Conservation (phyloP, 2,888 invertebrate genomes). For the Achlya flavicornis region DNA sequence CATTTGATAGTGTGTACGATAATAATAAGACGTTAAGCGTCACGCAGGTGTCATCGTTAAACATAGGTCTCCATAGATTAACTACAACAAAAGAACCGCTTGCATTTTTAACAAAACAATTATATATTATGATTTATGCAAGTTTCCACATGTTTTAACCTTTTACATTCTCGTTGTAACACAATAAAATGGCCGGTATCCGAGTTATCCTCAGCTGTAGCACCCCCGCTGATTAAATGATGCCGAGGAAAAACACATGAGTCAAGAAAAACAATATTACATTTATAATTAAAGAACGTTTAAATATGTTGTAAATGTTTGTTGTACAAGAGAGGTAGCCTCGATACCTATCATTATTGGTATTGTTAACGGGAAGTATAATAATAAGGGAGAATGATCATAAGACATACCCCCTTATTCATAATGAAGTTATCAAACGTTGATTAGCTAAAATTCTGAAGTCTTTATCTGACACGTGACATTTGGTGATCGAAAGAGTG, state of each 20-base stretch:
- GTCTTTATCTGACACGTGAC: too few species aligned
- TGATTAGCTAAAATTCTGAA: too few species aligned
- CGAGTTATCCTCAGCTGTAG: constrained; percentile 2
- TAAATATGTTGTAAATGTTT: not conserved
- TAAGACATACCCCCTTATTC: too few species aligned
- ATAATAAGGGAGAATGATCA: not conserved
- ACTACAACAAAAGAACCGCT: not conserved
- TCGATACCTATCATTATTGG: not conserved
- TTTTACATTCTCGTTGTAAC: constrained; percentile 3
- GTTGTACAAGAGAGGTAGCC: not conserved
- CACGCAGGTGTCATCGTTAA: too few species aligned
- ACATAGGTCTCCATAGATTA: too few species aligned
- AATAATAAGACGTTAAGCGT: too few species aligned
- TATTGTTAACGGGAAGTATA: not conserved
- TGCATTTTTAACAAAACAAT: not conserved
- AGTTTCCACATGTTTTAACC: not conserved
- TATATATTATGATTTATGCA: constrained; percentile 2
- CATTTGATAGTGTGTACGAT: too few species aligned
- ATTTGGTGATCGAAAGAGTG: too few species aligned
- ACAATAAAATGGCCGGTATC: not conserved
- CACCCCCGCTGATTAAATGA: constrained; percentile 5
- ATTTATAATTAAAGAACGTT: constrained; percentile 4
- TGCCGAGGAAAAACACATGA: constrained; percentile 1
- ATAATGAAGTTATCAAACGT: too few species aligned
- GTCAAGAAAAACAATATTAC: constrained; percentile 2